These are phyloP conservation scores for Mystacides longicornis DNA, from an alignment of 2,888 invertebrate species.

Conservation along the genomic window DNA sequence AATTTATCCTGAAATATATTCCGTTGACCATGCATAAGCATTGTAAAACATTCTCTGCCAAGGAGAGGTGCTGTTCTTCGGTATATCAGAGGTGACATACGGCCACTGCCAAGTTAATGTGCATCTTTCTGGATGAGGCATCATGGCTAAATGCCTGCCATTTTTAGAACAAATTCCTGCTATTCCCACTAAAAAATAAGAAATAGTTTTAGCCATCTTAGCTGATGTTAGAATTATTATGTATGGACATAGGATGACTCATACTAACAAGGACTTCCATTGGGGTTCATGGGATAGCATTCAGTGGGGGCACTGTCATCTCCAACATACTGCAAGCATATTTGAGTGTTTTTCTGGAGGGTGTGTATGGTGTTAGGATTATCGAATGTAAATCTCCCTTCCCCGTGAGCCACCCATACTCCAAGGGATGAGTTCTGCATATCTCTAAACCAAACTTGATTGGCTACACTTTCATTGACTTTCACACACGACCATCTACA, in stretches of 20 bases:
- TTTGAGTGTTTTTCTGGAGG: constrained; percentile 52
- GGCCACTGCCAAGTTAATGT: constrained; percentile 89
- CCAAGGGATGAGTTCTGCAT: constrained; percentile 88
- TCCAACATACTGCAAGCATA: constrained; percentile 79
- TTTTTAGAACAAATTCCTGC: constrained; percentile 85
- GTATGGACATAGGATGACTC: not conserved
- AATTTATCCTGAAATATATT: too few relatives aligned
- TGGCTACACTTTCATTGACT: constrained; percentile 54
- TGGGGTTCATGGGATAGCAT: constrained; percentile 90
- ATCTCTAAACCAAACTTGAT: constrained; percentile 79
- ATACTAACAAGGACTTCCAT: constrained; percentile 66
- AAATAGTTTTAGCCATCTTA: not conserved
- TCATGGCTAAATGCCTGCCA: constrained; percentile 93
- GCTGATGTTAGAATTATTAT: not conserved
- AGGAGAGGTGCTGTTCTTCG: constrained; percentile 58
- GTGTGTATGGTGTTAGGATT: constrained; percentile 41
- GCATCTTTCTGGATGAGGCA: constrained; percentile 98
- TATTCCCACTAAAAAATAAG: constrained; percentile 55
- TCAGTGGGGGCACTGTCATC: constrained; percentile 69
- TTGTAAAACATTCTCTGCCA: constrained; percentile 92
- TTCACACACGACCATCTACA: constrained; percentile 73
- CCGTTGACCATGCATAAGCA: constrained; percentile 65
- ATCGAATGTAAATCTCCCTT: constrained; percentile 70
- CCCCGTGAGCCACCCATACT: constrained; percentile 95
- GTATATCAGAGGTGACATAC: constrained; percentile 42